A percentile compares a stretch with the other conserved stretches of the same genome.
Evolutionary conservation across 2,888 invertebrate species (phyloP).

Genomic region (Prosopocoilus inquinatus): DNA sequence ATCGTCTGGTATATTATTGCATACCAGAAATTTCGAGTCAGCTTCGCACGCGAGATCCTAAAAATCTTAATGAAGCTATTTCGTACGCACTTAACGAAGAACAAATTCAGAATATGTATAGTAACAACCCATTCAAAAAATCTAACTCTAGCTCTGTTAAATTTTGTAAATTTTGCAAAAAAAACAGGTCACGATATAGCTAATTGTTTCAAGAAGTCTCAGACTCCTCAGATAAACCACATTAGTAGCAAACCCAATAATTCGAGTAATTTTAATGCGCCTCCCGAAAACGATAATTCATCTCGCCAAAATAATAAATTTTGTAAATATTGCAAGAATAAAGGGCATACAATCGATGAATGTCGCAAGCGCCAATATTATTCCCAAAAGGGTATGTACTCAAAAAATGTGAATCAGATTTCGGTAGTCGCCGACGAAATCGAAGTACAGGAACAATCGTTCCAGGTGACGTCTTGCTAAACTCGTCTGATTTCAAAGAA

Average conservation of each 20-base stretch:
- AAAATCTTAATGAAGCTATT: constrained; percentile 13
- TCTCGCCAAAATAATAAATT: not conserved
- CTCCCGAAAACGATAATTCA: no score
- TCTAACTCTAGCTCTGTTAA: no score
- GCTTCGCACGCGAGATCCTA: not conserved
- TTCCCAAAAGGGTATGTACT: not conserved
- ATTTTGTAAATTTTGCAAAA: no score
- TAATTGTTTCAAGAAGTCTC: no score
- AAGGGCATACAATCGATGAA: constrained; percentile 9
- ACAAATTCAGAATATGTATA: constrained; percentile 11
- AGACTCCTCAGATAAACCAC: no score
- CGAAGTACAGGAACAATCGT: not conserved
- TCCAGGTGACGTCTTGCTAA: not conserved
- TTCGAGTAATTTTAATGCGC: no score
- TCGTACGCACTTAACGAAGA: constrained; percentile 9
- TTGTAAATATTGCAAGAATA: constrained; percentile 9
- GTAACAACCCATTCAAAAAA: not conserved
- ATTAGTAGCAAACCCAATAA: no score
- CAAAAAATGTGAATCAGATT: constrained; percentile 3
- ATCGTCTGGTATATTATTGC: constrained; percentile 4
- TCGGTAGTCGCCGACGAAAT: constrained; percentile 3
- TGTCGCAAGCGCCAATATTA: constrained; percentile 10
- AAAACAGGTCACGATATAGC: no score
- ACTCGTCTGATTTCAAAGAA: not conserved
- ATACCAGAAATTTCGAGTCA: not conserved